Evolutionary conservation across 2,113 vertebrate species (phyloP).

Genomic region (Monopterus albus): DNA sequence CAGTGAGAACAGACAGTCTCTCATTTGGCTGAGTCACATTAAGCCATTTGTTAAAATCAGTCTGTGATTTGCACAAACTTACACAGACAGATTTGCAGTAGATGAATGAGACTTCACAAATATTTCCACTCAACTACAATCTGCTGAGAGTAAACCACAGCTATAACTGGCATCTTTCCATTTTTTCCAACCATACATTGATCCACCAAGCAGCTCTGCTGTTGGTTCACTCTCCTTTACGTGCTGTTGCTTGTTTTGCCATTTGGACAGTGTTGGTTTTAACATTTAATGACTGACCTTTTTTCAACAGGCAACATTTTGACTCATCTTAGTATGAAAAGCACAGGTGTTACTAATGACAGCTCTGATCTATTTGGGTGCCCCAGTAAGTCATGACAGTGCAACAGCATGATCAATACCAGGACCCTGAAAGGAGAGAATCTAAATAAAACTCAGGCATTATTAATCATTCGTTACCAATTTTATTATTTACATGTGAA

Average conservation of each 20-base stretch:
- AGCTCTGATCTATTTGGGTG: too few species aligned
- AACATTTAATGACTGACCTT: neutral
- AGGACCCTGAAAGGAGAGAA: too few species aligned
- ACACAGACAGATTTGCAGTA: too few species aligned
- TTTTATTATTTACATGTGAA: too few species aligned
- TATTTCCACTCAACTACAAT: constrained; percentile 21
- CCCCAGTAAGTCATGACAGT: too few species aligned
- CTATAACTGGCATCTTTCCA: neutral
- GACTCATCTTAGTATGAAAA: too few species aligned
- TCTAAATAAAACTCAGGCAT: too few species aligned
- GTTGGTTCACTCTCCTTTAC: neutral
- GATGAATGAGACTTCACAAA: constrained; percentile 4
- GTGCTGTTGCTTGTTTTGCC: neutral
- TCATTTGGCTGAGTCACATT: neutral
- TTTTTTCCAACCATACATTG: neutral
- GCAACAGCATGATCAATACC: too few species aligned
- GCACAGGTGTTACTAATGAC: too few species aligned
- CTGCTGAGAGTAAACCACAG: neutral
- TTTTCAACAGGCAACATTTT: too few species aligned
- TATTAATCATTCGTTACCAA: too few species aligned
- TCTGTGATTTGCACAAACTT: neutral
- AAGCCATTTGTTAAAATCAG: constrained; percentile 11
- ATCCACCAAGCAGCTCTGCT: neutral
- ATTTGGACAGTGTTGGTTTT: neutral
- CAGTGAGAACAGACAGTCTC: neutral